These are phyloP conservation scores for Elegia similella DNA, from an alignment of 2,888 invertebrate genomes.

Conservation along the genomic window DNA sequence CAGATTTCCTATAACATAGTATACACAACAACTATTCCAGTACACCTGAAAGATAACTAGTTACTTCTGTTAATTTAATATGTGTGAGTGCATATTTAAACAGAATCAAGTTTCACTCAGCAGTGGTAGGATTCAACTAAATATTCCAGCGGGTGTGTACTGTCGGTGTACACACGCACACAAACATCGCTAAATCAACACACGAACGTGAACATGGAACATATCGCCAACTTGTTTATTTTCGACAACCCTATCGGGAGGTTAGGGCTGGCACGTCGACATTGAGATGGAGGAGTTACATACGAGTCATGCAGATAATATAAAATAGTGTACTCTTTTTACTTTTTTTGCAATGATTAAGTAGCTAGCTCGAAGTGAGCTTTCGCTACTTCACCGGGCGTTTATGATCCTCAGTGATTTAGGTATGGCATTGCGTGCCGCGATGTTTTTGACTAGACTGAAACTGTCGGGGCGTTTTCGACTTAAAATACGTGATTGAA, in stretches of 20 bases:
- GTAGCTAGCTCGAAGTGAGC: too few relatives aligned
- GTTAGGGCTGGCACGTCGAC: conserved; percentile 16
- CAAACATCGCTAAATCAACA: conserved; percentile 1
- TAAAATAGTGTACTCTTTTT: too few relatives aligned
- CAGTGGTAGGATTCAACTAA: not conserved
- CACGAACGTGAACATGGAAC: conserved; percentile 15
- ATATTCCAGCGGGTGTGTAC: not conserved
- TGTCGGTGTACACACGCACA: not conserved
- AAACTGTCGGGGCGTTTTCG: too few relatives aligned
- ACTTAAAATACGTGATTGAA: too few relatives aligned
- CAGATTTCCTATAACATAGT: too few relatives aligned
- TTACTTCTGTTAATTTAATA: not conserved
- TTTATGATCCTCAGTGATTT: too few relatives aligned
- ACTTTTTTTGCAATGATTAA: too few relatives aligned
- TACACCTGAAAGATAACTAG: not conserved
- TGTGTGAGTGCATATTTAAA: not conserved
- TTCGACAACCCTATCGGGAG: conserved; percentile 21
- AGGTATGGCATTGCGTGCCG: too few relatives aligned
- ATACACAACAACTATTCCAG: not conserved
- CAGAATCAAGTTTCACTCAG: not conserved
- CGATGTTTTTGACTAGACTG: too few relatives aligned
- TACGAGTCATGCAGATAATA: too few relatives aligned
- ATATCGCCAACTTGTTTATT: conserved; percentile 21
- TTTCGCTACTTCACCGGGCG: too few relatives aligned
- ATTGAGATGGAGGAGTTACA: not conserved